A percentile compares a stretch with the other conserved stretches of the same genome.
Conservation (phyloP, 2,797 vertebrate genomes). For the Vipera latastei region DNA sequence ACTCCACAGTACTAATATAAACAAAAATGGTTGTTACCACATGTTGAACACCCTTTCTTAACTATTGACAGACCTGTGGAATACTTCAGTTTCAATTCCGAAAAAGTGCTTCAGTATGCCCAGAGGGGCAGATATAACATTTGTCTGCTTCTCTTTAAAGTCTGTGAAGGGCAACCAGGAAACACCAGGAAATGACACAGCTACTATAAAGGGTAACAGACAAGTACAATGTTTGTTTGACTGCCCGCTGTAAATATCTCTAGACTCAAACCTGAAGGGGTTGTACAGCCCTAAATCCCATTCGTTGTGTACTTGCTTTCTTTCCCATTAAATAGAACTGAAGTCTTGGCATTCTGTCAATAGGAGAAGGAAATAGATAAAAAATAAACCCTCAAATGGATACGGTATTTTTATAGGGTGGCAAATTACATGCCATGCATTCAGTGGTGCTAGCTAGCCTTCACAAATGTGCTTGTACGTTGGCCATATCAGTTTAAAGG, state of each 20-base stretch:
- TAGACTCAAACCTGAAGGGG: neutral
- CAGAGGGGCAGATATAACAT: neutral
- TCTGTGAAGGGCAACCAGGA: neutral
- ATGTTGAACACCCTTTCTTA: neutral
- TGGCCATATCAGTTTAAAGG: neutral
- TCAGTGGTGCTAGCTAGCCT: neutral
- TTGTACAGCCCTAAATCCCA: neutral
- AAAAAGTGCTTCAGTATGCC: neutral
- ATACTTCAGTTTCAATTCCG: neutral
- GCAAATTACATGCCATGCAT: neutral
- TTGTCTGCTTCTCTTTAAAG: neutral
- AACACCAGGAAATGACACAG: neutral
- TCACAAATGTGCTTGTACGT: neutral
- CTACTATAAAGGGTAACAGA: neutral
- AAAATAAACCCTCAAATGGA: neutral
- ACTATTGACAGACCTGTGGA: neutral
- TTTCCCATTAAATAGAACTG: neutral
- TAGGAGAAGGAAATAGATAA: neutral
- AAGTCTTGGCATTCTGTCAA: neutral
- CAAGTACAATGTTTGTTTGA: neutral
- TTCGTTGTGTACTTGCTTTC: neutral
- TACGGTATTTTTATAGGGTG: neutral
- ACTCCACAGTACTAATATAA: neutral
- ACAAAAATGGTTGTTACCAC: neutral
- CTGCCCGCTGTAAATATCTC: neutral